Evolutionary conservation across 1,140 invertebrate genomes (phyloP), one percentile per base, ranked within the genome.

Genomic region (Thrips palmi): DNA sequence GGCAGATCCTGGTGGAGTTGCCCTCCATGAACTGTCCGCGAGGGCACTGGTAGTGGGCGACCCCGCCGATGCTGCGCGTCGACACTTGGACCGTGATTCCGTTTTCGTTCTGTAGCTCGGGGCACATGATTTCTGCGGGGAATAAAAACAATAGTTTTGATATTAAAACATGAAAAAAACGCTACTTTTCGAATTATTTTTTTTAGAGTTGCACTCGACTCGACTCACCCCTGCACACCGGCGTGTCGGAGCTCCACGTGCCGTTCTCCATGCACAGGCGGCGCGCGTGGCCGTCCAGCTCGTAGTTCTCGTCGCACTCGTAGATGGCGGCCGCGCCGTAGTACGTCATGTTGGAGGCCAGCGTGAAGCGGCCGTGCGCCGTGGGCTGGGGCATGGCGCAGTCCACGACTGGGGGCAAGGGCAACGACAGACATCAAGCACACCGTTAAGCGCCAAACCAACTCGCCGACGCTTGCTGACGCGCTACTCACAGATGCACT

Each of bases 181-280:
- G 8, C 7, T 33, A 33, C 8, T 33, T n/a, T 8, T 8, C 15
- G 8, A 33, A n/a, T n/a, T n/a, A 6, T 24, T 24, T 8, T 10
- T 32, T 22, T 3, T 35, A 22, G 11, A 22, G 8, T 18, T 40
- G 33, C 34, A 21, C 22, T 38, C 22, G 39, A 23, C 42, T 25
- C 33, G 32, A 37, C 32, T 49, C 61, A 77, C 77, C 74, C 61
- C 66, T 68, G 53, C 87, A 93, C 5, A 59, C 54, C 0, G 88
- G 85, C 5, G 71, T 57, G 31, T 74, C 71, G 5, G 76, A 77
- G 42, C 77, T 83, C 82, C 85, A 88, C 0, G 79, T 81, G 11
- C 77, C 82, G 55, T 93, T 85, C 52, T 88, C 84, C 10, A 84
- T 67, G 53, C 89, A 93, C 23, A 79, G 52, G 48, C 84, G 62